A percentile compares a stretch with the other conserved stretches of the same genome.
Conservation (phyloP, 2,797 vertebrate genomes). For the Silurus lanzhouensis region DNA sequence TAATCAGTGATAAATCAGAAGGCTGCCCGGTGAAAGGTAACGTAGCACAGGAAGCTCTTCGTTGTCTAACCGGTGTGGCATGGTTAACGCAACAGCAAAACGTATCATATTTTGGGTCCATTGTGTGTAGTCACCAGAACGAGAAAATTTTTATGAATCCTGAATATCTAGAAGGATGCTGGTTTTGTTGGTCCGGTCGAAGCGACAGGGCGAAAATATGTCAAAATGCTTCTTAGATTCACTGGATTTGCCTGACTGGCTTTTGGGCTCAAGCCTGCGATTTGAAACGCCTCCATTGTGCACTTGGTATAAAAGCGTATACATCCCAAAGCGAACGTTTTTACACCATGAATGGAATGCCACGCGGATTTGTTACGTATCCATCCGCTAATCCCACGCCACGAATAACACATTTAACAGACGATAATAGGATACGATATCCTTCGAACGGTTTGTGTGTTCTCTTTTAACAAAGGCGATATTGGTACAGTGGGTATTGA, state of each 20-base stretch:
- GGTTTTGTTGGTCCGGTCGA: slow-evolving; percentile 49
- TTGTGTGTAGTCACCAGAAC: background rate
- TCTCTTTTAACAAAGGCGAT: background rate
- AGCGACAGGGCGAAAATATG: slow-evolving; percentile 59
- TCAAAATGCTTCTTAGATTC: slow-evolving; percentile 69
- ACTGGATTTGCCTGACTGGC: slow-evolving; percentile 66
- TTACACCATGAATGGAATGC: background rate
- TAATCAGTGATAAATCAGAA: slow-evolving; percentile 45
- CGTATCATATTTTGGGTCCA: too few species aligned
- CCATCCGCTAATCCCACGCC: slow-evolving; percentile 4
- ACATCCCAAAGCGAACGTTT: slow-evolving; percentile 6
- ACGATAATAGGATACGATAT: slow-evolving; percentile 1
- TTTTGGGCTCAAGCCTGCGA: slow-evolving; percentile 60
- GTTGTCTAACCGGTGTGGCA: slow-evolving; percentile 27
- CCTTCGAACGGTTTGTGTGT: background rate
- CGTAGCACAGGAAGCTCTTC: slow-evolving; percentile 40
- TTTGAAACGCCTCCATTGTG: slow-evolving; percentile 61
- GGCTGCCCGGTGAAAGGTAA: slow-evolving; percentile 20
- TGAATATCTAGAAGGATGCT: background rate
- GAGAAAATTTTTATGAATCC: background rate
- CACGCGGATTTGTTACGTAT: slow-evolving; percentile 17
- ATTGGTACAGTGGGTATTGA: background rate
- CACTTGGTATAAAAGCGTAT: slow-evolving; percentile 32
- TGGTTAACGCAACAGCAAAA: background rate
- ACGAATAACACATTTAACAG: slow-evolving; percentile 5